These are phyloP conservation scores for Megaceryle torquata DNA, from an alignment of 2,113 vertebrate genomes.

Conservation along the genomic window DNA sequence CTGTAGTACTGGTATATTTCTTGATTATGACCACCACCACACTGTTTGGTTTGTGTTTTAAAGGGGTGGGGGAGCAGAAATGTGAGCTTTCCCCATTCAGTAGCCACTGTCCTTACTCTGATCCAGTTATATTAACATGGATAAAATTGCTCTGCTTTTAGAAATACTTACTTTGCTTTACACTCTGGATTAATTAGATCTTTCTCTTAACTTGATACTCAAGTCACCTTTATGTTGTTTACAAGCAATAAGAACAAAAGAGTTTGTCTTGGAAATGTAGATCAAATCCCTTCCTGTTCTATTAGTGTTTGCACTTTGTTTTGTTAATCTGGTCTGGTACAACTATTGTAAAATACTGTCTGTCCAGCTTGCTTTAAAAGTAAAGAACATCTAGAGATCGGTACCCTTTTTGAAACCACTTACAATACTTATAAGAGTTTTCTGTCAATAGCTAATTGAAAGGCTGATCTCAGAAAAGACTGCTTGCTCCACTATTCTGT, in stretches of 20 bases:
- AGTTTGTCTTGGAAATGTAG: not conserved
- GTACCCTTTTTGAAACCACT: not conserved
- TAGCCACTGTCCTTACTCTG: not conserved
- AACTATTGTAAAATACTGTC: not conserved
- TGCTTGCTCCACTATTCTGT: not conserved
- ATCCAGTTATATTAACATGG: not conserved
- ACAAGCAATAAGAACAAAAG: not conserved
- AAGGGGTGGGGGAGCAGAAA: not conserved
- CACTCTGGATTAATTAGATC: not conserved
- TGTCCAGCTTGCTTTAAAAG: not conserved
- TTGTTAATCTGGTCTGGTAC: not conserved
- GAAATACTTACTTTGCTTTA: not conserved
- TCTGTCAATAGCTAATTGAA: not conserved
- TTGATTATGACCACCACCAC: not conserved
- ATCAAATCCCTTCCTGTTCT: not conserved
- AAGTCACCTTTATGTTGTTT: not conserved
- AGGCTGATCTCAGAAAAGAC: not conserved
- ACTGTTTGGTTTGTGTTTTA: too few species aligned
- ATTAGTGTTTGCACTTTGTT: not conserved
- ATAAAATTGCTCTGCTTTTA: not conserved
- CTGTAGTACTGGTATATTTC: not conserved
- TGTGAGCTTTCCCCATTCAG: not conserved
- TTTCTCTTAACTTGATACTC: not conserved
- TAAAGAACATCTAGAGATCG: not conserved
- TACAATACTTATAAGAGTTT: not conserved